Evolutionary conservation across 2,113 vertebrate species (phyloP), one percentile per base, ranked within the genome.

Genomic region (Calyptomena viridis): DNA sequence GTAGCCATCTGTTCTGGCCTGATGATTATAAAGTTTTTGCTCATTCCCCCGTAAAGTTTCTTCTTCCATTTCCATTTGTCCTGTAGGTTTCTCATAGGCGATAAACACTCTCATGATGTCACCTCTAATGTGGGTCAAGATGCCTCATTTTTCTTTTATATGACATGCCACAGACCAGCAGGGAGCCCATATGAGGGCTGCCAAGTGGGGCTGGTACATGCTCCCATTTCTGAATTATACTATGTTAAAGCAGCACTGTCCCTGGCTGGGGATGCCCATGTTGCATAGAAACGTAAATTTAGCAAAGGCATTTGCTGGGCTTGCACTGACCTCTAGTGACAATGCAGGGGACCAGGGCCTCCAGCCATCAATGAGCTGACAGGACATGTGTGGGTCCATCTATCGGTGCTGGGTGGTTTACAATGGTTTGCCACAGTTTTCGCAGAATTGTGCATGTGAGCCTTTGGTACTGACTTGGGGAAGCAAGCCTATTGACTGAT

Each of bases 281-380:
- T 14, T 28, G 19, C 21, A 16, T 0, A 50, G 56, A 35, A 59
- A 35, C 22, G 0, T 13, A 14, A 52, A 37, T 16, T 74, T 72
- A 52, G 47, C 44, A 74, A 78, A 89, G 47, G 52, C 50, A 50
- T 94, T 93, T 78, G 4, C 75, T 94, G 91, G 94, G 93, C 93
- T 96, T 97, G 92, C 94, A 90, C 96, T 98, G 98, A 98, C 98
- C 98, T 96, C 98, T 98, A 98, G 98, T 97, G 98, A 97, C 96
- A 91, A 46, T 2, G 6, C 42, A 37, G 44, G 84, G 94, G 89
- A 98, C 84, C 53, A 21, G 94, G 92, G 59, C 39, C 42, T 55
- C 30, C 64, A 35, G 75, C 40, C 33, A 12, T 37, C 33, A 2
- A 6, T 18, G 28, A 24, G 6, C 31, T 74, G 52, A 56, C 47